phyloP scores from a whole-genome alignment of 1,140 invertebrate species.

The Drosophila nigromelanica region DNA sequence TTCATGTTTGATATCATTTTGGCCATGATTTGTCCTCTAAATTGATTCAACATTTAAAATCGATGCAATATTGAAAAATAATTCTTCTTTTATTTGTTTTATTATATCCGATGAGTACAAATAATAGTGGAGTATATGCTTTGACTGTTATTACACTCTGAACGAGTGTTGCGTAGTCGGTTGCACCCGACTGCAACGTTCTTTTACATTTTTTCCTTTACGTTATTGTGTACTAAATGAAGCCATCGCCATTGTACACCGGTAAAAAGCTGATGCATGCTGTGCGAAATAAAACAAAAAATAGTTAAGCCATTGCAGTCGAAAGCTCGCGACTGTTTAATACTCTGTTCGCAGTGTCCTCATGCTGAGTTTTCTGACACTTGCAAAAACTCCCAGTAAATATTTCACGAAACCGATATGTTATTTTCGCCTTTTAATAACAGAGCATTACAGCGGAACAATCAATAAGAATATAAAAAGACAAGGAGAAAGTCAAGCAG shows the following conservation, averaged over 20 bases:
- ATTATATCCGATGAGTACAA: too few species aligned
- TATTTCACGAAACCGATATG: too few species aligned
- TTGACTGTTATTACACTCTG: neutral
- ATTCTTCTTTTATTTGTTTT: too few species aligned
- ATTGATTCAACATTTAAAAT: too few species aligned
- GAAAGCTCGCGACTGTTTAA: neutral
- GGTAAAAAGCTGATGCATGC: constrained; percentile 43
- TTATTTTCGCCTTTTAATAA: neutral
- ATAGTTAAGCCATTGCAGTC: neutral
- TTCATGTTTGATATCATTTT: too few species aligned
- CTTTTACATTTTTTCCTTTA: neutral
- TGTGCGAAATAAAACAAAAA: constrained; percentile 12
- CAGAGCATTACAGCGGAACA: neutral
- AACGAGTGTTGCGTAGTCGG: too few species aligned
- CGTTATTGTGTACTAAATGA: constrained; percentile 52
- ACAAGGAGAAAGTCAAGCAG: too few species aligned
- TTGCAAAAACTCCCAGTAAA: too few species aligned
- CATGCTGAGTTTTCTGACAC: too few species aligned
- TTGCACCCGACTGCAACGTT: too few species aligned
- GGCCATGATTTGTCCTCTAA: too few species aligned
- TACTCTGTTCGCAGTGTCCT: neutral
- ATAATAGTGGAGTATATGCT: neutral
- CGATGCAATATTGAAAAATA: too few species aligned
- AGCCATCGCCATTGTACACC: constrained; percentile 48
- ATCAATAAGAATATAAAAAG: constrained; percentile 4